These are phyloP conservation scores for Aphelocoma californica DNA, from an alignment of 2,797 vertebrate genomes.

Conservation along the genomic window DNA sequence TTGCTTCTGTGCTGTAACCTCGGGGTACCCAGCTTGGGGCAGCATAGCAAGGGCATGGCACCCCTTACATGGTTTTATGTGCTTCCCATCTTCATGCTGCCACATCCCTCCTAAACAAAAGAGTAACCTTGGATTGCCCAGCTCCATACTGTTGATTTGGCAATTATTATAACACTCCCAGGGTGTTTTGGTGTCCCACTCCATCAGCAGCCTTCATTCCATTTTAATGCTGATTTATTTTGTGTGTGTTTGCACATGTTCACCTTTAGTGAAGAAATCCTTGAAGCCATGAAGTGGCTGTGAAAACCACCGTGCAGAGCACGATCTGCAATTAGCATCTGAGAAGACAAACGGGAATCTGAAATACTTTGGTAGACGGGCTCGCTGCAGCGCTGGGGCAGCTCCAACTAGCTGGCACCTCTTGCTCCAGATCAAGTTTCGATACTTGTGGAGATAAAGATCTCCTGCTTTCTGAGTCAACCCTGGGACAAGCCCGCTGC, in stretches of 20 bases:
- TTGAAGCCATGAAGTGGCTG: not conserved
- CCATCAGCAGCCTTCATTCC: not conserved
- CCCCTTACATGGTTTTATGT: not conserved
- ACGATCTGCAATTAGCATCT: not conserved
- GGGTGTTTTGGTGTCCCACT: not conserved
- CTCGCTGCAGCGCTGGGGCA: not conserved
- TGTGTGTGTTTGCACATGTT: not conserved
- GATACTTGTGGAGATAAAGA: not conserved
- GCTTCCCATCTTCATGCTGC: not conserved
- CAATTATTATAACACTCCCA: not conserved
- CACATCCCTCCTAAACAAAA: not conserved
- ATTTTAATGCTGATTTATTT: not conserved
- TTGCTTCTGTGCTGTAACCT: not conserved
- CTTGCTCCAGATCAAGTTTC: not conserved
- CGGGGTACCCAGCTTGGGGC: accelerated
- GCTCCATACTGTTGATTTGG: not conserved
- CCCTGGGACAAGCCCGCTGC: not conserved
- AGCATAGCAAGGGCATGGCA: accelerated
- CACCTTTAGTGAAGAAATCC: not conserved
- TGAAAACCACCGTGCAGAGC: not conserved
- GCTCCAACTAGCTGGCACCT: not conserved
- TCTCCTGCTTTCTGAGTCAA: slow-evolving; percentile 28
- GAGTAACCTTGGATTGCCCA: not conserved
- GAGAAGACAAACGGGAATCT: not conserved
- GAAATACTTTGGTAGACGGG: not conserved